Evolutionary conservation across 2,797 vertebrate genomes (phyloP).

Genomic region (Ctenopoma multispine): DNA sequence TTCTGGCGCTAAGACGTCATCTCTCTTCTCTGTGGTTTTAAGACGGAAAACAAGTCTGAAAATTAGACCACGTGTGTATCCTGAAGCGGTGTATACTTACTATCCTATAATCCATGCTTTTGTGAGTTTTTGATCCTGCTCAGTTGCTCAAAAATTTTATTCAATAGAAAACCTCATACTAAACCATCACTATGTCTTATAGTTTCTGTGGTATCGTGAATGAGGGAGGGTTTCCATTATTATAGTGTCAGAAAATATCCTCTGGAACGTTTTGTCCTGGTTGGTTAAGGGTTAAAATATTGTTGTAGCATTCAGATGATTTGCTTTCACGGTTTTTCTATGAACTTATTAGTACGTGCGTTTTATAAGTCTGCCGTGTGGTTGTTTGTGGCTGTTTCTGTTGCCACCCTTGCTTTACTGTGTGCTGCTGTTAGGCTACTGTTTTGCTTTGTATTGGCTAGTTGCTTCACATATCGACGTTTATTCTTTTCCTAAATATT

Average conservation of each 20-base stretch:
- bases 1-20: slow-evolving; percentile 1
- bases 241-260: slow-evolving; percentile 11
- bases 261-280: neutral
- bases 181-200: neutral
- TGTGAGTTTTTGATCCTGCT: slow-evolving; percentile 18
- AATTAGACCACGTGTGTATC: neutral
- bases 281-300: slow-evolving; percentile 33
- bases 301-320: slow-evolving; percentile 7
- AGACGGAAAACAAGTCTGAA: slow-evolving; percentile 15
- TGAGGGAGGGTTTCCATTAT: neutral
- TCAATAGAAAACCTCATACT: neutral
- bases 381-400: slow-evolving; percentile 13
- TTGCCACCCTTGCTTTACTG: neutral
- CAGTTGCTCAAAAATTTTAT: slow-evolving; percentile 29
- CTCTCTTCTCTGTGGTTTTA: slow-evolving; percentile 8
- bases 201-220: neutral
- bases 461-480: slow-evolving; percentile 9
- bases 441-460: slow-evolving; percentile 3
- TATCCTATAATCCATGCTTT: slow-evolving; percentile 14
- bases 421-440: neutral
- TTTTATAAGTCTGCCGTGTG: slow-evolving; percentile 4
- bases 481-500: slow-evolving; percentile 11
- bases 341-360: neutral
- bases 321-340: neutral
- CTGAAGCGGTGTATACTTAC: slow-evolving; percentile 21